These are phyloP conservation scores for Euspilapteryx auroguttella DNA, from an alignment of 2,888 invertebrate genomes.

Conservation along the genomic window DNA sequence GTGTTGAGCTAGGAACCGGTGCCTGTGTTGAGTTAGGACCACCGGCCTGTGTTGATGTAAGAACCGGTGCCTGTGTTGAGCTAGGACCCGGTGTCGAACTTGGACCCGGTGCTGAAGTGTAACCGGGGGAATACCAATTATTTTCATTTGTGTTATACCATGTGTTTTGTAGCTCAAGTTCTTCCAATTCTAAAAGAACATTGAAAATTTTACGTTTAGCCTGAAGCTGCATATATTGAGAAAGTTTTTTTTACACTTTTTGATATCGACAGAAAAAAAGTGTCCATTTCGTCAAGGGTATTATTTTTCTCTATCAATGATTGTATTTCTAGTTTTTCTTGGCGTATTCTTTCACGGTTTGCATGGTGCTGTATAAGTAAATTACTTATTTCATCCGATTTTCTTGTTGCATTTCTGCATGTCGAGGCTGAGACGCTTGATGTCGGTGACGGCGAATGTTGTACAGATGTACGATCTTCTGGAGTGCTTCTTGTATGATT, in stretches of 20 bases:
- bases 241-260: constrained; percentile 9
- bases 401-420: constrained; percentile 8
- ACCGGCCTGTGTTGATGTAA: constrained; percentile 7
- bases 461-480: constrained; percentile 8
- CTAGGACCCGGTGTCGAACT: constrained; percentile 8
- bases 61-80: constrained; percentile 7
- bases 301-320: constrained; percentile 8
- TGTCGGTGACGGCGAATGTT: constrained; percentile 8
- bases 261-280: constrained; percentile 9
- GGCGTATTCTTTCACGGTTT: constrained; percentile 9
- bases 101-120: constrained; percentile 8
- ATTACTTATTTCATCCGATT: constrained; percentile 5
- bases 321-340: constrained; percentile 9
- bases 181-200: constrained; percentile 7
- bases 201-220: constrained; percentile 6
- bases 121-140: constrained; percentile 8
- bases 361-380: constrained; percentile 8
- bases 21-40: constrained; percentile 6
- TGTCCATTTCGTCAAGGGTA: constrained; percentile 9
- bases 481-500: constrained; percentile 8
- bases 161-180: constrained; percentile 8
- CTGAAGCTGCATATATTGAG: constrained; percentile 8
- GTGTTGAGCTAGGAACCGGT: constrained; percentile 8
- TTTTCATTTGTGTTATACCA: constrained; percentile 9
- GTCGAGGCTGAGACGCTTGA: constrained; percentile 8